A percentile compares a stretch with the other conserved stretches of the same genome.
Conservation (phyloP, 2,797 vertebrate genomes). For the Dromococcyx pavoninus region DNA sequence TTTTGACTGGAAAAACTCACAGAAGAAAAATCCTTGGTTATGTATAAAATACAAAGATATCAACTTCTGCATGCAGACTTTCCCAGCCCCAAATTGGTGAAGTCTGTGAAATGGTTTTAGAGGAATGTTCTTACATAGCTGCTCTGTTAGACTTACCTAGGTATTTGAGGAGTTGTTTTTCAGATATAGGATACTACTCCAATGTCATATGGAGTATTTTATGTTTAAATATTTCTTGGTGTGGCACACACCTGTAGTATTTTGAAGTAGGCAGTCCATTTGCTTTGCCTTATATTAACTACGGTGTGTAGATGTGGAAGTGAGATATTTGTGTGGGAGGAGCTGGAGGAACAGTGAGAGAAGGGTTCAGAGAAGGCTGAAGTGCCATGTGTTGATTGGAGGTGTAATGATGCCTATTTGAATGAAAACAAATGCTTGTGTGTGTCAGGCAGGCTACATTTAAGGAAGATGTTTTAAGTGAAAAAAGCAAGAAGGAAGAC, state of each 20-base stretch:
- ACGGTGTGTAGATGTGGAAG: neutral
- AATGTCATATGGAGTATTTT: neutral
- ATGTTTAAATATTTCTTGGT: neutral
- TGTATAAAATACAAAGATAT: neutral
- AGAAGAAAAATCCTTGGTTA: neutral
- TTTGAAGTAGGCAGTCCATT: neutral
- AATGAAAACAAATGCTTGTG: neutral
- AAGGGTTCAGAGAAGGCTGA: neutral
- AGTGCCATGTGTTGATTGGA: fast-evolving
- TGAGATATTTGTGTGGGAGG: neutral
- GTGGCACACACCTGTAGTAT: neutral
- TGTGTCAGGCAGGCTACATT: neutral
- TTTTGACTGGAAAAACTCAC: neutral
- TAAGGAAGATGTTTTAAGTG: neutral
- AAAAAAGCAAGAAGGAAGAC: neutral
- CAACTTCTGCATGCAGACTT: neutral
- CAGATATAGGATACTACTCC: neutral
- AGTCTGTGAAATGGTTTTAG: neutral
- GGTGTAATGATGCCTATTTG: neutral
- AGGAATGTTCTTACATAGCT: neutral
- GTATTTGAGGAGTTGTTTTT: neutral
- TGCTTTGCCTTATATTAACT: neutral
- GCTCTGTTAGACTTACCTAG: neutral
- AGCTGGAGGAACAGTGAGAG: neutral
- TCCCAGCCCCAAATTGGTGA: neutral